Percentiles rank a stretch among this genome's conserved stretches.
Evolutionary conservation across 2,113 vertebrate genomes (phyloP).

Genomic region (Setophaga kirtlandii): DNA sequence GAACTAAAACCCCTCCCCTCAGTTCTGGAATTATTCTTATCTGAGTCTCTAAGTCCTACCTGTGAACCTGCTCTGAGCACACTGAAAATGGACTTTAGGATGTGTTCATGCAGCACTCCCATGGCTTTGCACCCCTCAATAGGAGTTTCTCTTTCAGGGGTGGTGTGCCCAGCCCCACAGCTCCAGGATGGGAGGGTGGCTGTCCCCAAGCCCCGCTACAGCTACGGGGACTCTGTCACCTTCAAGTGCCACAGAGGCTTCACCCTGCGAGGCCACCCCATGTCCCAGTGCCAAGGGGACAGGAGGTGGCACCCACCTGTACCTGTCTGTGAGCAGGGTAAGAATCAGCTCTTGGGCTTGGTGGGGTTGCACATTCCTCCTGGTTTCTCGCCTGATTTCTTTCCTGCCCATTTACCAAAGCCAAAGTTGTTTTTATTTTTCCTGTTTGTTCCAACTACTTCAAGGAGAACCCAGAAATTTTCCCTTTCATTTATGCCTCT

Average conservation of each 20-base stretch:
- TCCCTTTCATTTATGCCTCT: not conserved
- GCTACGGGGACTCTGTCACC: slow-evolving; percentile 43
- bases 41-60: not conserved
- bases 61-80: not conserved
- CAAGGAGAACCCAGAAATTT: not conserved
- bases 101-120: not conserved
- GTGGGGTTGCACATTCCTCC: not conserved
- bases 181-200: slow-evolving; percentile 6
- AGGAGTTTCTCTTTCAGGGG: not conserved
- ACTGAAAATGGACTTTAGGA: not conserved
- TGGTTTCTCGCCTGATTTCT: not conserved
- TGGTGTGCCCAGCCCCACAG: not conserved
- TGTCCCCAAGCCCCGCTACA: not conserved
- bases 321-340: slow-evolving; percentile 66
- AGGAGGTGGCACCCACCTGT: slow-evolving; percentile 50
- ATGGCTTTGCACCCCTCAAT: rapidly evolving
- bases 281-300: slow-evolving; percentile 54
- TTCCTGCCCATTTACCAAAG: not conserved
- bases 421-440: not conserved
- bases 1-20: not conserved
- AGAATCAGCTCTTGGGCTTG: not conserved
- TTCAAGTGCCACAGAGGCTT: slow-evolving; percentile 55
- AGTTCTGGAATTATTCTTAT: not conserved
- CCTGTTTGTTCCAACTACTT: not conserved
- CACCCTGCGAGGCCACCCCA: slow-evolving; percentile 49